Percentiles rank a stretch among this genome's conserved stretches.
Conservation (phyloP, 2,113 vertebrate genomes). For the Pituophis catenifer region DNA sequence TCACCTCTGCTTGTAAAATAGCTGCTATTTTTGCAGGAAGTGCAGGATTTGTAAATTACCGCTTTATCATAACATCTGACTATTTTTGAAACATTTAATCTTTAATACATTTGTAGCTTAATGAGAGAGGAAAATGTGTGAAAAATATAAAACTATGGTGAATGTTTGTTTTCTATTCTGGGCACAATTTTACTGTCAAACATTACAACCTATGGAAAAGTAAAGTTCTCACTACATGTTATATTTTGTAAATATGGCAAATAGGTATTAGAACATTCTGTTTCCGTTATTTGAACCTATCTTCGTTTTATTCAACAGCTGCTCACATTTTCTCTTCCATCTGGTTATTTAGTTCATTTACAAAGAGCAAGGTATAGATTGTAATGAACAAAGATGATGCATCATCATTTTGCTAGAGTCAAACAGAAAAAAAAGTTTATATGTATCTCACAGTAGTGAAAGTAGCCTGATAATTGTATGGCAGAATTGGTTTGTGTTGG, state of each 20-base stretch:
- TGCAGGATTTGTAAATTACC: background rate
- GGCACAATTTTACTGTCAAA: background rate
- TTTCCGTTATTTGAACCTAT: conserved; percentile 1
- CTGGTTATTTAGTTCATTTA: background rate
- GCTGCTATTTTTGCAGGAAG: background rate
- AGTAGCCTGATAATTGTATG: background rate
- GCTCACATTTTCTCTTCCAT: background rate
- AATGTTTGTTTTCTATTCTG: conserved; percentile 1
- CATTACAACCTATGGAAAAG: background rate
- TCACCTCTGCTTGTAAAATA: background rate
- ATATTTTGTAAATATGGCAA: background rate
- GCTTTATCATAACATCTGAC: background rate
- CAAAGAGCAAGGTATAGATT: background rate
- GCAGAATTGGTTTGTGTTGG: background rate
- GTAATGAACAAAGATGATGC: background rate
- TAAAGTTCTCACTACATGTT: background rate
- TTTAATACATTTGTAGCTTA: conserved; percentile 11
- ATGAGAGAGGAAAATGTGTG: background rate
- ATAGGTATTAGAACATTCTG: background rate
- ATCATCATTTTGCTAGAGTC: background rate
- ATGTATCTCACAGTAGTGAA: background rate
- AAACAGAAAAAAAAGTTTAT: background rate
- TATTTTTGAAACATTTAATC: background rate
- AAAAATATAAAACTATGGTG: background rate
- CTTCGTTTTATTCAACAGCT: background rate